These are phyloP conservation scores for Syndactyla subalaris DNA, from an alignment of 2,797 vertebrate genomes.

Conservation along the genomic window DNA sequence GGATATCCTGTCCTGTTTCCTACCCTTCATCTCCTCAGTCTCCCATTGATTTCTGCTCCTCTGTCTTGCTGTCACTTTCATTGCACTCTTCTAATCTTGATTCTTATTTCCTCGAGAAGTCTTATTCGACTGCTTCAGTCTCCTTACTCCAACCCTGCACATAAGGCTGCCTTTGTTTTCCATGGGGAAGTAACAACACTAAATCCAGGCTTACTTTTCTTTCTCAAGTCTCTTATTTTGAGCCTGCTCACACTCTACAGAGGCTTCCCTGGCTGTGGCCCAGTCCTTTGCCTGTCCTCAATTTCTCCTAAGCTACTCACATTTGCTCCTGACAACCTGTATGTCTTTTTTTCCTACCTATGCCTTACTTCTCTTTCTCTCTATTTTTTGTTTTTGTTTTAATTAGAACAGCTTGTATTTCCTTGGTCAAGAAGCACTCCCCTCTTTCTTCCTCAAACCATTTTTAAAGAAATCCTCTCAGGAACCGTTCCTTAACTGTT, in stretches of 20 bases:
- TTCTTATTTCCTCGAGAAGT: neutral
- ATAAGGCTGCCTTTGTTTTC: neutral
- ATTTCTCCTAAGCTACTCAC: neutral
- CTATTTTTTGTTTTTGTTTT: neutral
- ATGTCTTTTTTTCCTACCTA: neutral
- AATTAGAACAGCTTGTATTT: neutral
- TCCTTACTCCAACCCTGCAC: neutral
- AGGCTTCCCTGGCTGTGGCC: neutral
- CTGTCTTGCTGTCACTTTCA: neutral
- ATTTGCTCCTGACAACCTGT: neutral
- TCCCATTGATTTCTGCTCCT: neutral
- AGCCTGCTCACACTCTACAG: neutral
- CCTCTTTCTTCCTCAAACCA: neutral
- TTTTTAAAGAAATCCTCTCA: neutral
- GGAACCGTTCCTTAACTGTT: neutral
- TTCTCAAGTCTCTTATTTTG: neutral
- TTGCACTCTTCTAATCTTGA: neutral
- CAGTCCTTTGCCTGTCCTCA: neutral
- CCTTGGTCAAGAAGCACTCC: neutral
- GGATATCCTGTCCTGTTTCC: neutral
- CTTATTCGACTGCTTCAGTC: neutral
- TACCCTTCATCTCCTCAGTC: neutral
- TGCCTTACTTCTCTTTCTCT: neutral
- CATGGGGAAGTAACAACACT: neutral
- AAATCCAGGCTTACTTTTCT: neutral